Evolutionary conservation across 2,888 invertebrate genomes (phyloP), one percentile per base, ranked within the genome.

Genomic region (Drosophila lutescens): DNA sequence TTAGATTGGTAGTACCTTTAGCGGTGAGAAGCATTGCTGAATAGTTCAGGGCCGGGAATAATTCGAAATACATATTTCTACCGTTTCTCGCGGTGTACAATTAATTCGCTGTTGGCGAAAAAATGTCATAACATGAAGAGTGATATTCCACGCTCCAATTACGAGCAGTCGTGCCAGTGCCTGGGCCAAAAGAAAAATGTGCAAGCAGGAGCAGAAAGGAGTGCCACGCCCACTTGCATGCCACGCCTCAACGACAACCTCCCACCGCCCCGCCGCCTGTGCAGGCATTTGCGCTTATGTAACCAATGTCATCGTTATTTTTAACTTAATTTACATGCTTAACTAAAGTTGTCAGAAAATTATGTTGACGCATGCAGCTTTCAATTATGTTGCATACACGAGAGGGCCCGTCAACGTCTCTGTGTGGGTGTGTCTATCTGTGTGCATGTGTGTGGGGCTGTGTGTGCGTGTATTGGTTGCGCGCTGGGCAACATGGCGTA

Each of bases 71-170:
- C 26, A 26, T 26, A 5, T 26, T 26, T 4, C 5, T 26, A 26
- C 26, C 4, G 30, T 30, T 30, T 81, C 17, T 61, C 7, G 4
- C 79, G 23, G 88, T 87, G 86, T 73, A 87, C 86, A 87, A 87
- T 85, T 82, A 85, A 87, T 82, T 87, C 88, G 83, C 82, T 82
- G 75, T 82, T 82, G 77, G 88, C 80, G 70, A 85, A 82, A 82
- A 87, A 82, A 82, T 82, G 86, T 90, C 90, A 90, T 90, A 90
- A 89, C 90, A 89, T 89, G 91, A 90, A 90, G 90, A 90, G 89
- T 90, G 89, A 89, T 89, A 90, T 88, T 90, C 82, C 90, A 90
- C 88, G 90, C 90, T 89, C 91, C 90, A 90, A 90, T 90, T 90
- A 90, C 88, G 85, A 80, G 86, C 80, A 77, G 80, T 77, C 76